phyloP scores from a whole-genome alignment of 2,113 vertebrate genomes.

The Oxygymnocypris stewartii region DNA sequence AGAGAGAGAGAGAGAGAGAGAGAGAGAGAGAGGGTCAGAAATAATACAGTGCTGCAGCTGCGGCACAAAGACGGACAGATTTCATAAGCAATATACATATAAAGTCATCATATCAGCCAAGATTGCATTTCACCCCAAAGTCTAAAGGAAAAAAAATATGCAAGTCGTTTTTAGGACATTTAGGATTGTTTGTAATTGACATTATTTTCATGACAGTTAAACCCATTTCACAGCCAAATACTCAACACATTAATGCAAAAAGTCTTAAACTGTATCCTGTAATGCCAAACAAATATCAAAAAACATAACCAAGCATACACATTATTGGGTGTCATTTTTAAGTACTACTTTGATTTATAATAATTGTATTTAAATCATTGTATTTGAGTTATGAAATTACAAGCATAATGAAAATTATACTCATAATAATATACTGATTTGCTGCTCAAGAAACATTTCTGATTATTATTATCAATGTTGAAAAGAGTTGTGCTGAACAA shows the following conservation, averaged over 20 bases:
- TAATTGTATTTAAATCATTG: not conserved
- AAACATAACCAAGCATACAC: not conserved
- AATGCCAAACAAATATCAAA: not conserved
- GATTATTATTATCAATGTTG: not conserved
- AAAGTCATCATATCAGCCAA: not conserved
- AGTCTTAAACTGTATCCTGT: not conserved
- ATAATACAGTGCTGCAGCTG: constrained; percentile 1
- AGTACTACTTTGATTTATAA: not conserved
- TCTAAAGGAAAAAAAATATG: not conserved
- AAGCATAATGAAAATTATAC: not conserved
- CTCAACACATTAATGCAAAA: not conserved
- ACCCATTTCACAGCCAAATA: not conserved
- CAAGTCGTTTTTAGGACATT: not conserved
- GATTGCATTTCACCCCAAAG: not conserved
- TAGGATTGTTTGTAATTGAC: not conserved
- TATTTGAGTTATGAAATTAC: not conserved
- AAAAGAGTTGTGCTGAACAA: not conserved
- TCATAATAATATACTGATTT: not conserved
- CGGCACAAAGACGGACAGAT: not conserved
- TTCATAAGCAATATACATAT: not conserved
- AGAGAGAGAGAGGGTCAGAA: not conserved
- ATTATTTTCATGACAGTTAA: not conserved
- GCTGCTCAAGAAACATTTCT: not conserved
- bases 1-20: too few relatives aligned
- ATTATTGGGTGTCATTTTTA: not conserved